These are phyloP conservation scores for Periophthalmodon schlosseri DNA, from an alignment of 2,113 vertebrate species.

Conservation along the genomic window DNA sequence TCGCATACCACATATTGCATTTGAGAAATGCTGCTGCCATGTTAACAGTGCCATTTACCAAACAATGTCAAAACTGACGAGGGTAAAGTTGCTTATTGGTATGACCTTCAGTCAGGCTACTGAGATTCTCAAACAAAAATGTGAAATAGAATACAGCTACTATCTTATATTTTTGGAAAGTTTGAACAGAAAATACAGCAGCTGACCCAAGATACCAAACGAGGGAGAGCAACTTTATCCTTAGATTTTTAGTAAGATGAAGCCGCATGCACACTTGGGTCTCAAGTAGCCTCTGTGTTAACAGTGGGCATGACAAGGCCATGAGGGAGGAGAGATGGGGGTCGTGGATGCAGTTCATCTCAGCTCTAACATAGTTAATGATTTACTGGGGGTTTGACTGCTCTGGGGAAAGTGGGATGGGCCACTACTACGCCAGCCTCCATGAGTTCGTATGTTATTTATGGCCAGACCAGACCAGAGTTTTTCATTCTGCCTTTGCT, in stretches of 20 bases:
- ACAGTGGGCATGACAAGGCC: conserved; percentile 68
- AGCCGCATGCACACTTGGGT: conserved; percentile 66
- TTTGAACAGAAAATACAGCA: conserved; percentile 16
- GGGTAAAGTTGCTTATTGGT: conserved; percentile 63
- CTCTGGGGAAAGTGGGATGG: conserved; percentile 73
- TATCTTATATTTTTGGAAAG: neutral
- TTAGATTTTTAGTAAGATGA: conserved; percentile 28
- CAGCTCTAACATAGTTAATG: conserved; percentile 55
- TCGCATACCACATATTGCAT: conserved; percentile 31
- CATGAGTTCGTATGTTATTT: conserved; percentile 81
- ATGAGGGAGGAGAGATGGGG: conserved; percentile 60
- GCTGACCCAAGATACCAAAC: conserved; percentile 58
- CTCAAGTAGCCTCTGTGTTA: conserved; percentile 60
- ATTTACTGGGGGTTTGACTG: conserved; percentile 76
- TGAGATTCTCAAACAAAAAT: conserved; percentile 10
- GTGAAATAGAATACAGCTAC: neutral
- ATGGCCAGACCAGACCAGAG: conserved; percentile 75
- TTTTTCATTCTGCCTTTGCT: conserved; percentile 83
- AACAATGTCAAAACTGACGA: conserved; percentile 50
- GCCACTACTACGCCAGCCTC: conserved; percentile 81
- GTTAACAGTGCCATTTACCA: conserved; percentile 58
- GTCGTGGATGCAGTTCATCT: conserved; percentile 57
- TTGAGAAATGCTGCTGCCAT: conserved; percentile 63
- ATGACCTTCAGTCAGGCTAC: conserved; percentile 50
- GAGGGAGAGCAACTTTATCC: conserved; percentile 63